phyloP scores from a whole-genome alignment of 2,113 vertebrate genomes.

The Brachyhypopomus occidentalis region DNA sequence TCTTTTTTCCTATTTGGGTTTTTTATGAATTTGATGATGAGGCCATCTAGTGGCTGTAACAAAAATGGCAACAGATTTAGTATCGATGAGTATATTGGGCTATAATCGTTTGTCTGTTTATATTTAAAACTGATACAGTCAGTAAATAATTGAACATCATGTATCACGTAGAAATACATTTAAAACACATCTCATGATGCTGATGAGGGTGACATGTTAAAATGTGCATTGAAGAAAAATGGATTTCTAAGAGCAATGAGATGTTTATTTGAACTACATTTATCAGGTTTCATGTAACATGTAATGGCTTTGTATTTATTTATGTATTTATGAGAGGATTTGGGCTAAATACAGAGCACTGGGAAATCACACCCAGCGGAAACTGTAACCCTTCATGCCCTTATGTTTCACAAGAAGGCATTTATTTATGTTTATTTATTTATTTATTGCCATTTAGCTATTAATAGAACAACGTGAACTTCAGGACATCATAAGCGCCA shows the following conservation, averaged over 20 bases:
- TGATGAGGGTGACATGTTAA: neutral
- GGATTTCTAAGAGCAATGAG: neutral
- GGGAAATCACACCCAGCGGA: slow-evolving; percentile 40
- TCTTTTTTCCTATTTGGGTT: neutral
- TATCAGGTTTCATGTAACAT: neutral
- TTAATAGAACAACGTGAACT: neutral
- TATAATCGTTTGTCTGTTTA: neutral
- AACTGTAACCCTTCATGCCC: slow-evolving; percentile 29
- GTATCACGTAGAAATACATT: neutral
- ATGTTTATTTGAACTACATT: neutral
- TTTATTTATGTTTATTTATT: neutral
- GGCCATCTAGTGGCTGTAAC: slow-evolving; percentile 56
- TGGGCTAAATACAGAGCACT: slow-evolving; percentile 17
- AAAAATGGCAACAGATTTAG: neutral
- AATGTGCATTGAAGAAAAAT: neutral
- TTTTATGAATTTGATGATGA: slow-evolving; percentile 23
- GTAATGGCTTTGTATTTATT: neutral
- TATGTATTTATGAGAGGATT: slow-evolving; percentile 1
- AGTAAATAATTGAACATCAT: neutral
- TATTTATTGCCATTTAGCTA: neutral
- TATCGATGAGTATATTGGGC: neutral
- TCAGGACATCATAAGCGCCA: neutral
- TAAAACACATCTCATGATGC: too few species aligned
- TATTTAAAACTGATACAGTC: neutral
- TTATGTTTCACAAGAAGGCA: neutral